Evolutionary conservation across 2,797 vertebrate genomes (phyloP).

Genomic region (Pipistrellus pygmaeus): DNA sequence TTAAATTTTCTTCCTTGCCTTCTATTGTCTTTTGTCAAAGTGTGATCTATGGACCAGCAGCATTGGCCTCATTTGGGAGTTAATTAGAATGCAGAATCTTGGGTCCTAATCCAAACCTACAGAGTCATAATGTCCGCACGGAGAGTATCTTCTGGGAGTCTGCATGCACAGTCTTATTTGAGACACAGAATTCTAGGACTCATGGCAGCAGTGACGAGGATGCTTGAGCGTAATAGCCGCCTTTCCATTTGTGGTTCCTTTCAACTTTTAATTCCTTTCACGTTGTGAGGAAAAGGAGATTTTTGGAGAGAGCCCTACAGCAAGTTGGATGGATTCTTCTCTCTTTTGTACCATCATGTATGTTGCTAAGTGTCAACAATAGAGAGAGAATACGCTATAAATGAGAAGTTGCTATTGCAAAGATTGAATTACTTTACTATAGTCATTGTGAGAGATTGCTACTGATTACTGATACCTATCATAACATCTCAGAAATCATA

Average conservation of each 20-base stretch:
- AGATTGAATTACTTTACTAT: not conserved
- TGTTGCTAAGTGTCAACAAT: not conserved
- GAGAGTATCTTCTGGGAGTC: not conserved
- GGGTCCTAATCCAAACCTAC: not conserved
- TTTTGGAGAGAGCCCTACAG: not conserved
- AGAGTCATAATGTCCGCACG: not conserved
- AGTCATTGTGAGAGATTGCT: not conserved
- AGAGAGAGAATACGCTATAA: not conserved
- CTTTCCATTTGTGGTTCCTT: conserved; percentile 30
- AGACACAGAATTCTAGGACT: not conserved
- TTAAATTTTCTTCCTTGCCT: not conserved
- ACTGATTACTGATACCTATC: not conserved
- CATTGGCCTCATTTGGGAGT: not conserved
- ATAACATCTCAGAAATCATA: conserved; percentile 31
- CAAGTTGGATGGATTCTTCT: not conserved
- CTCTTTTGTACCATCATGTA: not conserved
- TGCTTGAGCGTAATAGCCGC: not conserved
- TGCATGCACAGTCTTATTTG: not conserved
- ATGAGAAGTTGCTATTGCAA: conserved; percentile 18
- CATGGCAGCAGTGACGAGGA: not conserved
- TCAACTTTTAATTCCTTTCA: conserved; percentile 39
- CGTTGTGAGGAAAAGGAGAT: conserved; percentile 10
- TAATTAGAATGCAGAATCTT: not conserved
- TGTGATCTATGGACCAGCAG: not conserved
- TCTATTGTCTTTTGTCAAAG: conserved; percentile 13